A percentile compares a stretch with the other conserved stretches of the same genome.
phyloP scores from a whole-genome alignment of 2,888 invertebrate genomes.

The Chrysotoxum bicinctum region DNA sequence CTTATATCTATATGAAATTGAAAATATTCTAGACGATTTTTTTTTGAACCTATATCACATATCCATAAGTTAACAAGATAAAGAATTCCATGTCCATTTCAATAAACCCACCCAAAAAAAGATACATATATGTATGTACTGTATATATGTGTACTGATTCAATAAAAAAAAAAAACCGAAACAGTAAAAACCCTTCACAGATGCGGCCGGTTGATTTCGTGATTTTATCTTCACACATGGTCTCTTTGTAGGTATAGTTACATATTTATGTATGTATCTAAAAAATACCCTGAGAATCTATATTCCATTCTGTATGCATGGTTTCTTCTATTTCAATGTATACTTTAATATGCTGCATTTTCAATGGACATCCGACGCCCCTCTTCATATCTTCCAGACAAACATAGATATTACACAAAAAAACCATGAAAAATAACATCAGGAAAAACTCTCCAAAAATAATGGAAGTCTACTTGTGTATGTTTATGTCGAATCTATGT shows the following conservation, averaged over 20 bases:
- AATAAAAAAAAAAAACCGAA: slow-evolving; percentile 1
- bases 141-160: not conserved
- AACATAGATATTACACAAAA: not conserved
- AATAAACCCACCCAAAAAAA: not conserved
- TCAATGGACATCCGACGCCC: slow-evolving; percentile 46
- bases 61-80: not conserved
- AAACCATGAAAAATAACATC: slow-evolving; percentile 29
- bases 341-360: slow-evolving; percentile 34
- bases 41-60: slow-evolving; percentile 2
- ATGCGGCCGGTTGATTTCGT: slow-evolving; percentile 64
- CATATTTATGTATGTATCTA: too few relatives aligned
- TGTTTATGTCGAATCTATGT: not conserved
- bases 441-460: slow-evolving; percentile 54
- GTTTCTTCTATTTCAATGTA: slow-evolving; percentile 32
- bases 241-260: not conserved
- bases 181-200: slow-evolving; percentile 50
- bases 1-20: not conserved
- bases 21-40: not conserved
- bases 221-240: slow-evolving; percentile 65
- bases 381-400: slow-evolving; percentile 10
- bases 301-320: slow-evolving; percentile 31
- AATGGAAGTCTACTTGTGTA: slow-evolving; percentile 46
- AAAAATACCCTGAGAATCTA: not conserved
- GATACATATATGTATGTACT: not conserved
- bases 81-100: slow-evolving; percentile 6